Evolutionary conservation across 2,113 vertebrate genomes (phyloP).

Genomic region (Willisornis vidua): DNA sequence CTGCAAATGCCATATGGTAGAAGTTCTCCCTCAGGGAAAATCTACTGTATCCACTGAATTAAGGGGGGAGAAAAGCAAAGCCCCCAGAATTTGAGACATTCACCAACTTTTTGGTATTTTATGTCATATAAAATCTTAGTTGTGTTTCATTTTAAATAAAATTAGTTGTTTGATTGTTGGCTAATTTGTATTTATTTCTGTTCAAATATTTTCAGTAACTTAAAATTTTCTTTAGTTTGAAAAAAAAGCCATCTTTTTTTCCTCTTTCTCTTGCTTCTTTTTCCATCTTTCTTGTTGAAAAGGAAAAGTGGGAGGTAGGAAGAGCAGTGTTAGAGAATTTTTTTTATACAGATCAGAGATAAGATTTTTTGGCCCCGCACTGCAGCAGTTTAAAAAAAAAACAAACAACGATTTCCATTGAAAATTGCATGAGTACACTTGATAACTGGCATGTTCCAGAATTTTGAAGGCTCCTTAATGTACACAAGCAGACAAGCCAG

Average conservation of each 20-base stretch:
- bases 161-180: slow-evolving; percentile 50
- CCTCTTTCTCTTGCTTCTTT: slow-evolving; percentile 33
- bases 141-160: slow-evolving; percentile 53
- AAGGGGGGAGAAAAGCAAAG: not conserved
- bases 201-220: slow-evolving; percentile 32
- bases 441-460: not conserved
- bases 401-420: not conserved
- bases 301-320: slow-evolving; percentile 57
- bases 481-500: not conserved
- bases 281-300: slow-evolving; percentile 39
- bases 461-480: not conserved
- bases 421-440: not conserved
- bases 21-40: not conserved
- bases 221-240: slow-evolving; percentile 26
- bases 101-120: not conserved
- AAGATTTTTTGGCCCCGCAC: not conserved
- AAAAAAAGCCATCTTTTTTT: not conserved
- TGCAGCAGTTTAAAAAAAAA: not conserved
- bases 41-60: not conserved
- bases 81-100: not conserved
- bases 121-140: not conserved
- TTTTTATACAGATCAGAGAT: not conserved
- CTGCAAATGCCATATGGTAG: not conserved
- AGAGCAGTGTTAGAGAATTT: slow-evolving; percentile 13
- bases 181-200: slow-evolving; percentile 61